phyloP scores from a whole-genome alignment of 35 echinoderm and acorn worm species.

The Ophiothrix spiculata region DNA sequence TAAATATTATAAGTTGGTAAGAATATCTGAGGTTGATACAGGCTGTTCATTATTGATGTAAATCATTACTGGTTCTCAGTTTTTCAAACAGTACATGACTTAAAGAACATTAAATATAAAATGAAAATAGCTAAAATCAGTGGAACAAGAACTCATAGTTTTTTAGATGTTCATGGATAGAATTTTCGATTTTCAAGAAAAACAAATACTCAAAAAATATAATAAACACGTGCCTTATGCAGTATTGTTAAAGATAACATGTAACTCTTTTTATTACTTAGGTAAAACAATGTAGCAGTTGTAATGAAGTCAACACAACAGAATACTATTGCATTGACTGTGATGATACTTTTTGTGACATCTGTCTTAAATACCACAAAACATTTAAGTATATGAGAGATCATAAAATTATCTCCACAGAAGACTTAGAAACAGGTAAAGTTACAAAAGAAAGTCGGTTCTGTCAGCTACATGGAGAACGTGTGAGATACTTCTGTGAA shows the following conservation, averaged over 20 bases:
- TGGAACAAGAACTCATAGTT: neutral
- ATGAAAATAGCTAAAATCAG: neutral
- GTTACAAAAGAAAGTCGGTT: neutral
- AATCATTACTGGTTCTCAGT: no score
- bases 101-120: neutral
- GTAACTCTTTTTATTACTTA: neutral
- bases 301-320: neutral
- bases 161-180: neutral
- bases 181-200: neutral
- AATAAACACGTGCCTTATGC: neutral
- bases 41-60: no score
- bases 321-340: neutral
- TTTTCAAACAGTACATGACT: no score
- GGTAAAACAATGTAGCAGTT: neutral
- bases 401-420: neutral
- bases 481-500: neutral
- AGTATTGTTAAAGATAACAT: neutral
- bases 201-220: neutral
- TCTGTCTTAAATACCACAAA: neutral
- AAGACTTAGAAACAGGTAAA: neutral
- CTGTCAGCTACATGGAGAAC: neutral
- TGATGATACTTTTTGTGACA: neutral
- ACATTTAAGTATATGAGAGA: neutral
- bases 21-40: no score
- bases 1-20: no score